phyloP scores from a whole-genome alignment of 2,888 invertebrate species.

The Fragum fragum region DNA sequence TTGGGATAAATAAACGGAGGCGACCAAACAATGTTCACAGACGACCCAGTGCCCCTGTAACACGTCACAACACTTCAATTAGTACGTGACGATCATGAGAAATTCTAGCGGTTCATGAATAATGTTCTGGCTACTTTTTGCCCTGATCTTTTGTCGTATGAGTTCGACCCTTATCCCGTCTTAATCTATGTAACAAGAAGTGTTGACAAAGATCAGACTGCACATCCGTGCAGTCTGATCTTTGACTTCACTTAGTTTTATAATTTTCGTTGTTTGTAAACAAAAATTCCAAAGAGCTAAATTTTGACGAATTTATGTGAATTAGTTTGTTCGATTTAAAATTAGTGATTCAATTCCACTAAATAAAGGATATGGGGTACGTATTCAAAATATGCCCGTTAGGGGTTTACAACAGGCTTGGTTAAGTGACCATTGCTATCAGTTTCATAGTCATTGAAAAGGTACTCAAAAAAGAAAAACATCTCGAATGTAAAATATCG shows the following conservation, averaged over 20 bases:
- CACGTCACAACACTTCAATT: background rate
- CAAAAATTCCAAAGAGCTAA: too few species aligned
- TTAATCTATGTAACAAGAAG: too few species aligned
- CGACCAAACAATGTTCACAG: background rate
- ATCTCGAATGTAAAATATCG: background rate
- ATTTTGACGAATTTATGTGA: too few species aligned
- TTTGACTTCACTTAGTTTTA: too few species aligned
- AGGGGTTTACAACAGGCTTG: background rate
- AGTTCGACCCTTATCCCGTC: background rate
- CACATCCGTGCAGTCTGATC: too few species aligned
- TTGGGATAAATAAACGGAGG: too few species aligned
- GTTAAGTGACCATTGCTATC: conserved; percentile 8
- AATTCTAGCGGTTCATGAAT: conserved; percentile 2
- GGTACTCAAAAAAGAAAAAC: conserved; percentile 20
- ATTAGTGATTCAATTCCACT: too few species aligned
- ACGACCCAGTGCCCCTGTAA: background rate
- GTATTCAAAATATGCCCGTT: background rate
- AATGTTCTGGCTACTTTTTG: background rate
- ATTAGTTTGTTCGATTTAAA: too few species aligned
- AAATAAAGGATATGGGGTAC: background rate
- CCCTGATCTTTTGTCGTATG: background rate
- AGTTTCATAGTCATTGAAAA: conserved; percentile 9
- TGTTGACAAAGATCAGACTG: background rate
- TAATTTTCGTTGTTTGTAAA: too few species aligned
- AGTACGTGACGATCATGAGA: background rate